Conservation (phyloP, 2,888 invertebrate genomes). For the Elmis aenea region DNA sequence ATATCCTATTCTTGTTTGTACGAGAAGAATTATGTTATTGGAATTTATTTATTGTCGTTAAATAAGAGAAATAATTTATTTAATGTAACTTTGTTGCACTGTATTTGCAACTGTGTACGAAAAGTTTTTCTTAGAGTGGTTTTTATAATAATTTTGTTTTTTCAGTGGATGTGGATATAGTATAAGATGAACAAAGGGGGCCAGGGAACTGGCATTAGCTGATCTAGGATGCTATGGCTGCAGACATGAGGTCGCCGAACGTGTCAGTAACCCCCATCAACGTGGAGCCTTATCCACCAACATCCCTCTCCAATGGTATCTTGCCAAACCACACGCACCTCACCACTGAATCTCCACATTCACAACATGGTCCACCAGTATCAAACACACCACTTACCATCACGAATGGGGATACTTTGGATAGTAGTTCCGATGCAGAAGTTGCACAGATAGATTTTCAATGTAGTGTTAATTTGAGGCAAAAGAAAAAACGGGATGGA, state of each 20-base stretch:
- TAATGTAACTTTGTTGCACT: no score
- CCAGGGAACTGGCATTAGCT: conserved; percentile 38
- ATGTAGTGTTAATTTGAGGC: conserved; percentile 39
- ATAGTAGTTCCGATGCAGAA: conserved; percentile 73
- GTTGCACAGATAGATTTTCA: conserved; percentile 74
- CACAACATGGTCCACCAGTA: conserved; percentile 11
- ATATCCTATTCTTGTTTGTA: no score
- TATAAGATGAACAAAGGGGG: conserved; percentile 20
- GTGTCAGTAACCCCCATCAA: conserved; percentile 80
- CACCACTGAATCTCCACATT: conserved; percentile 23
- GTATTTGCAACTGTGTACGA: no score
- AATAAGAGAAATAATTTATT: no score
- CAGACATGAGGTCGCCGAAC: conserved; percentile 51
- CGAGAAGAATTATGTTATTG: no score
- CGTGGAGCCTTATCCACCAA: conserved; percentile 44
- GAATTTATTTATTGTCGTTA: no score
- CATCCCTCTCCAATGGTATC: conserved; percentile 16
- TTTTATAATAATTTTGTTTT: conserved; percentile 8
- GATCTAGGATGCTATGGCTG: conserved; percentile 42
- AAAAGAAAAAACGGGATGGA: conserved; percentile 40
- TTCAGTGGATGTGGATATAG: conserved; percentile 19
- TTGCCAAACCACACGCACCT: conserved; percentile 16
- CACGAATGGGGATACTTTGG: conserved; percentile 43
- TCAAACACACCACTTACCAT: conserved; percentile 7
- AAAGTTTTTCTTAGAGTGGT: no score